Conservation (phyloP, 2,797 vertebrate species). For the Phoeniculus purpureus region DNA sequence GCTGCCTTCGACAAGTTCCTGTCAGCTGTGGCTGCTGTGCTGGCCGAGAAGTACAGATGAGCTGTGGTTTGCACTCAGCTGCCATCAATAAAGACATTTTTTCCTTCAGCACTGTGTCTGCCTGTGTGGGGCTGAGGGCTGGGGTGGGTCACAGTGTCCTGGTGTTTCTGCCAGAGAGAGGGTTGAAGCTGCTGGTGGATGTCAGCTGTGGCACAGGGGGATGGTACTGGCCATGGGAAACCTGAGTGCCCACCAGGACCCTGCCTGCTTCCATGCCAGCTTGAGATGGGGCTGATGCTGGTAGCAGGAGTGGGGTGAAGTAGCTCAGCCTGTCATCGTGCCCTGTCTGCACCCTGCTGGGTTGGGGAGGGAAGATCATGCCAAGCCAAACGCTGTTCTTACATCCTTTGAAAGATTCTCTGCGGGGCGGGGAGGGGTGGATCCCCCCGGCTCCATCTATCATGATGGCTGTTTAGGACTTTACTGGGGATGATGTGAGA, state of each 20-base stretch:
- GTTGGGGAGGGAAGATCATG: rapidly evolving
- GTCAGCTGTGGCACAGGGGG: rapidly evolving
- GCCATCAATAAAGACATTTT: constrained; percentile 46
- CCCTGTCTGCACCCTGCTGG: background rate
- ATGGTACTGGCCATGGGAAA: background rate
- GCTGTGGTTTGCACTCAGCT: rapidly evolving
- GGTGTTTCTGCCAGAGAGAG: background rate
- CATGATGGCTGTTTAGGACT: background rate
- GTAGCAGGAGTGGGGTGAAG: background rate
- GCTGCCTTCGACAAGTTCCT: constrained; percentile 88
- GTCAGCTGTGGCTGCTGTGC: constrained; percentile 69
- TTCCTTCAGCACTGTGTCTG: background rate
- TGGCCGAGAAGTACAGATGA: constrained; percentile 89
- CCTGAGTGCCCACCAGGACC: background rate
- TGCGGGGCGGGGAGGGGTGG: background rate
- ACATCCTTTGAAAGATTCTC: background rate
- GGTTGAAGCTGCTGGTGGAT: background rate
- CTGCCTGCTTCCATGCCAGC: background rate
- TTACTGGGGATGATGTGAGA: background rate
- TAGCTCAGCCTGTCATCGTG: background rate
- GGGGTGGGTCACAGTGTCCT: background rate
- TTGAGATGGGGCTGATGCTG: background rate
- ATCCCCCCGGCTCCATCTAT: background rate
- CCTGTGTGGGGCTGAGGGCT: background rate
- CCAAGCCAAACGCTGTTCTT: background rate